phyloP scores from a whole-genome alignment of 2,113 vertebrate genomes.

The Heterotilapia buettikoferi region DNA sequence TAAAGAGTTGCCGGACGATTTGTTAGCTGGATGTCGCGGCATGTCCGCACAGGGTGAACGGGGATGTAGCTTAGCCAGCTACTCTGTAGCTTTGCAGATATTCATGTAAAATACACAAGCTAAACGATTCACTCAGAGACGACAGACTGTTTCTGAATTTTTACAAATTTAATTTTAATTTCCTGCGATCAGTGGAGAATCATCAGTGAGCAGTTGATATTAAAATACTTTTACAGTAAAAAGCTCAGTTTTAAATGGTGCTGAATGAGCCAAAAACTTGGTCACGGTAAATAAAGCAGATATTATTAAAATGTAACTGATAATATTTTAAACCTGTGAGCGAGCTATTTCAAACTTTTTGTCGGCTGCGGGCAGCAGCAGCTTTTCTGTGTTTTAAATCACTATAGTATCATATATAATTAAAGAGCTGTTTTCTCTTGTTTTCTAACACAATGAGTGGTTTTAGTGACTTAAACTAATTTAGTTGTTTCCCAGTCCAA shows the following conservation, averaged over 20 bases:
- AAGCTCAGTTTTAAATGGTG: neutral
- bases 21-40: neutral
- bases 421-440: neutral
- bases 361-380: neutral
- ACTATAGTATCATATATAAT: neutral
- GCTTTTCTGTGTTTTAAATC: neutral
- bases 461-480: neutral
- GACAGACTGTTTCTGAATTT: neutral
- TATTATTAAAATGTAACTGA: neutral
- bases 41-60: neutral
- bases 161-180: neutral
- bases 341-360: neutral
- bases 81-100: neutral
- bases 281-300: neutral
- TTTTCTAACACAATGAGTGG: neutral
- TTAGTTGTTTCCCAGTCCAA: neutral
- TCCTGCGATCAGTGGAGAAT: neutral
- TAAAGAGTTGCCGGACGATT: neutral
- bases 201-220: neutral
- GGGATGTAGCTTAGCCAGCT: neutral
- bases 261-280: neutral
- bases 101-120: neutral
- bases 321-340: neutral
- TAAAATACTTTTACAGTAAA: neutral
- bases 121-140: neutral